A percentile compares a stretch with the other conserved stretches of the same genome.
Evolutionary conservation across 2,888 invertebrate species (phyloP).

Genomic region (Candidula unifasciata): DNA sequence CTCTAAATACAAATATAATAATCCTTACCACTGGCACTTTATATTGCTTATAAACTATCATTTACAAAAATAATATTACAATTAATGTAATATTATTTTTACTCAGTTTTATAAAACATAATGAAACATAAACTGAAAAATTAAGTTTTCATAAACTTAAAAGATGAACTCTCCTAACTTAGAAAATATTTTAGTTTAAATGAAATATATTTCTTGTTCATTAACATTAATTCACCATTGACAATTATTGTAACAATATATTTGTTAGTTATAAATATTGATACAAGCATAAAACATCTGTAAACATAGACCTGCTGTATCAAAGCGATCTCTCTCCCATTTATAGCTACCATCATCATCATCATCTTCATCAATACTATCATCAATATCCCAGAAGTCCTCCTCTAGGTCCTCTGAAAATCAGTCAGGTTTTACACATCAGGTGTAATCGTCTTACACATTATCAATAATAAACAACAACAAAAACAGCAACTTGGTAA

Average conservation of each 20-base stretch:
- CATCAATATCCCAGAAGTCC: constrained; percentile 32
- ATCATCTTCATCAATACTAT: not conserved
- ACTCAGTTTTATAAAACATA: too few relatives aligned
- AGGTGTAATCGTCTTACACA: too few relatives aligned
- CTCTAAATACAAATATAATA: too few relatives aligned
- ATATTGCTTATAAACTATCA: too few relatives aligned
- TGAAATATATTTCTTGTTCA: not conserved
- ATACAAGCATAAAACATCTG: not conserved
- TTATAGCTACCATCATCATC: not conserved
- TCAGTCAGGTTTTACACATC: not conserved
- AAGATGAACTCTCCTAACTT: not conserved
- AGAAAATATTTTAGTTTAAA: too few relatives aligned
- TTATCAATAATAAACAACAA: not conserved
- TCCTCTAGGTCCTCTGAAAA: constrained; percentile 31
- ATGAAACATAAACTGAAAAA: too few relatives aligned
- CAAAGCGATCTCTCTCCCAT: constrained; percentile 34
- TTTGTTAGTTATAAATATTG: not conserved
- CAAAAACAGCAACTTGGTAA: too few relatives aligned
- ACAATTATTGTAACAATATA: not conserved
- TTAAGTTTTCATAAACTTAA: not conserved
- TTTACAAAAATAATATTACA: too few relatives aligned
- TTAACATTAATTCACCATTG: not conserved
- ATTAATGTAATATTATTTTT: too few relatives aligned
- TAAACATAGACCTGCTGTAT: constrained; percentile 42
- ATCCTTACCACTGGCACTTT: too few relatives aligned